phyloP scores from a whole-genome alignment of 2,888 invertebrate genomes.

The Megaustenia siamemsis region DNA sequence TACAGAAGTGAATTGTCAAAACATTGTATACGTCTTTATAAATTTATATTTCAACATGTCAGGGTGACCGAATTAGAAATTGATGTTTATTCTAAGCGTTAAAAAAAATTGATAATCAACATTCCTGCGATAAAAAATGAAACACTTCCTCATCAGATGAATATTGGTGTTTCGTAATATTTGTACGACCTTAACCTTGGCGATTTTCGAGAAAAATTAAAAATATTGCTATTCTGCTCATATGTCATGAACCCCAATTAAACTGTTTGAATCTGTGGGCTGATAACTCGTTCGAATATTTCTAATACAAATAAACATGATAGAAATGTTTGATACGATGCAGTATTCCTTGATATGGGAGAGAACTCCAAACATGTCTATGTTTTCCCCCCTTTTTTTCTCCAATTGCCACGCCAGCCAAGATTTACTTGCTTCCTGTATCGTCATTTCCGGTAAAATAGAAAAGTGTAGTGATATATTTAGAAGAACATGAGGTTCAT shows the following conservation, averaged over 20 bases:
- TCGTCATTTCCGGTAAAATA: no score
- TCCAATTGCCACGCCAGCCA: no score
- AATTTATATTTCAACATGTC: neutral
- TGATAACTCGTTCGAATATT: slow-evolving; percentile 3
- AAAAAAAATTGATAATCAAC: neutral
- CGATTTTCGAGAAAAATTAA: neutral
- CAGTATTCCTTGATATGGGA: neutral
- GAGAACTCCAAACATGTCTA: neutral
- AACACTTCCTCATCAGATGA: neutral
- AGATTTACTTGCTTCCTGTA: no score
- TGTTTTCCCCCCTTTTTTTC: no score
- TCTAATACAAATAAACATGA: neutral
- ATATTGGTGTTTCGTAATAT: neutral
- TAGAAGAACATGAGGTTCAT: no score
- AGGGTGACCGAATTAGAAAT: neutral
- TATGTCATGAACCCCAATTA: slow-evolving; percentile 1
- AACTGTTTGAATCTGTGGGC: neutral
- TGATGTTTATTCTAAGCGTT: neutral
- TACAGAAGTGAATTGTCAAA: no score
- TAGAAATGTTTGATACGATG: neutral
- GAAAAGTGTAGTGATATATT: no score
- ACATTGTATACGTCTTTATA: neutral
- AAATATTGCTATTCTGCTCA: neutral
- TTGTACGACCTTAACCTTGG: slow-evolving; percentile 2
- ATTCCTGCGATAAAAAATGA: no score